phyloP scores from a whole-genome alignment of 2,888 invertebrate genomes.

The Tetheella fluctuosa region DNA sequence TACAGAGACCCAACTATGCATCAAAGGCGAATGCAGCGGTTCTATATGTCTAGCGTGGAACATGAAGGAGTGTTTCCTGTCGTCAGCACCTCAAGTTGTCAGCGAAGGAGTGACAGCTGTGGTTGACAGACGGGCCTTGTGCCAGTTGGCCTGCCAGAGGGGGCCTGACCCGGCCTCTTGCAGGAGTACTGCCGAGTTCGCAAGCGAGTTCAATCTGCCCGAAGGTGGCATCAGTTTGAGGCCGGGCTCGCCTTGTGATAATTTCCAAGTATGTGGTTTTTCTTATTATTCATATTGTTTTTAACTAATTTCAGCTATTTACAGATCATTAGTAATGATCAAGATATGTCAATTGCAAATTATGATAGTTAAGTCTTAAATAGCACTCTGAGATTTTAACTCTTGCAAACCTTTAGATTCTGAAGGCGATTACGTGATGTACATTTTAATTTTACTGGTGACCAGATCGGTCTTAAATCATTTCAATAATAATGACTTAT shows the following conservation, averaged over 20 bases:
- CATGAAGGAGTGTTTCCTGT: conserved; percentile 97
- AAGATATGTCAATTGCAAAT: too few relatives aligned
- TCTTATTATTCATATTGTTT: background rate
- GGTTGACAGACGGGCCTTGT: conserved; percentile 92
- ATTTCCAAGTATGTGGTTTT: conserved; percentile 90
- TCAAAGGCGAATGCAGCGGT: conserved; percentile 95
- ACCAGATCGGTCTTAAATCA: too few relatives aligned
- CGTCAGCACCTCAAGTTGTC: conserved; percentile 87
- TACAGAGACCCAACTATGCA: conserved; percentile 89
- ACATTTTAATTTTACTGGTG: too few relatives aligned
- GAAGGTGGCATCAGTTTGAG: conserved; percentile 93
- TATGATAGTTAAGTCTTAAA: too few relatives aligned
- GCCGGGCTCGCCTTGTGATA: conserved; percentile 99
- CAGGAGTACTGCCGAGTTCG: conserved; percentile 94
- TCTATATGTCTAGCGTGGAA: conserved; percentile 98
- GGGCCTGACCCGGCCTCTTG: conserved; percentile 89
- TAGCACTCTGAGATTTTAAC: too few relatives aligned
- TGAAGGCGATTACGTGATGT: too few relatives aligned
- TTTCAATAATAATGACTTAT: too few relatives aligned
- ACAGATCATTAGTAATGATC: too few relatives aligned
- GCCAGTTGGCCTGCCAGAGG: conserved; percentile 98
- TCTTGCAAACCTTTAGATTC: too few relatives aligned
- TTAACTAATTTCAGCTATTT: too few relatives aligned
- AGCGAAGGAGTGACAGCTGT: conserved; percentile 81
- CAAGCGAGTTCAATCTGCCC: conserved; percentile 88